Evolutionary conservation across 2,113 vertebrate species (phyloP).

Genomic region (Syrrhaptes paradoxus): DNA sequence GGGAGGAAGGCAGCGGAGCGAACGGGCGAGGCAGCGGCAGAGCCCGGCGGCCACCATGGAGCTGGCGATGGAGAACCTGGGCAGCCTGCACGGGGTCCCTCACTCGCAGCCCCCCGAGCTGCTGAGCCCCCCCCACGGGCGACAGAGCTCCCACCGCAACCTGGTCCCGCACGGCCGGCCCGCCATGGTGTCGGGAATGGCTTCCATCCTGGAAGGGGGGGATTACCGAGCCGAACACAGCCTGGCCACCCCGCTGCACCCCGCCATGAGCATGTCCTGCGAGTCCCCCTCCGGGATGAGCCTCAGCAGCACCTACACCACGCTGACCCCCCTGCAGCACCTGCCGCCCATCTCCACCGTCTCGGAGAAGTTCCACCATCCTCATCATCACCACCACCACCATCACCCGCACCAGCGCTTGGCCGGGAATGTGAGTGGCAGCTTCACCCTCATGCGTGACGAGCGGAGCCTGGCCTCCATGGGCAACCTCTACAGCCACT

Average conservation of each 20-base stretch:
- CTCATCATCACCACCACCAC: slow-evolving; percentile 89
- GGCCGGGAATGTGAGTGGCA: slow-evolving; percentile 91
- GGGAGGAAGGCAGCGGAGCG: too few relatives aligned
- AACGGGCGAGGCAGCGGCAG: slow-evolving; percentile 60
- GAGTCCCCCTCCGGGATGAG: slow-evolving; percentile 89
- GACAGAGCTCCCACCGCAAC: slow-evolving; percentile 88
- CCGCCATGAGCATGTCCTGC: slow-evolving; percentile 97
- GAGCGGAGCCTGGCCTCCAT: slow-evolving; percentile 92
- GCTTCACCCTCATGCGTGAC: slow-evolving; percentile 96
- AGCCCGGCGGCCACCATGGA: slow-evolving; percentile 84
- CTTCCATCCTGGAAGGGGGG: slow-evolving; percentile 90
- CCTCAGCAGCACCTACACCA: slow-evolving; percentile 94
- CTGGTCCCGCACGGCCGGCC: slow-evolving; percentile 89
- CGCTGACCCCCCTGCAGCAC: slow-evolving; percentile 95
- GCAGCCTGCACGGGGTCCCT: slow-evolving; percentile 89
- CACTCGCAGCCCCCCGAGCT: slow-evolving; percentile 89
- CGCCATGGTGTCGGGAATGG: slow-evolving; percentile 91
- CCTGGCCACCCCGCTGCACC: slow-evolving; percentile 88
- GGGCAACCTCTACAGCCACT: slow-evolving; percentile 94
- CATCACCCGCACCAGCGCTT: slow-evolving; percentile 87
- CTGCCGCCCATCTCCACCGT: slow-evolving; percentile 94
- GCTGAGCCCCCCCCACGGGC: slow-evolving; percentile 87
- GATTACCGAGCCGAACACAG: slow-evolving; percentile 92
- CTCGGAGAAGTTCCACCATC: slow-evolving; percentile 95
- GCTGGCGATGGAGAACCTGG: slow-evolving; percentile 96